Evolutionary conservation across 2,888 invertebrate genomes (phyloP).

Genomic region (Ommatoiulus sabulosus): DNA sequence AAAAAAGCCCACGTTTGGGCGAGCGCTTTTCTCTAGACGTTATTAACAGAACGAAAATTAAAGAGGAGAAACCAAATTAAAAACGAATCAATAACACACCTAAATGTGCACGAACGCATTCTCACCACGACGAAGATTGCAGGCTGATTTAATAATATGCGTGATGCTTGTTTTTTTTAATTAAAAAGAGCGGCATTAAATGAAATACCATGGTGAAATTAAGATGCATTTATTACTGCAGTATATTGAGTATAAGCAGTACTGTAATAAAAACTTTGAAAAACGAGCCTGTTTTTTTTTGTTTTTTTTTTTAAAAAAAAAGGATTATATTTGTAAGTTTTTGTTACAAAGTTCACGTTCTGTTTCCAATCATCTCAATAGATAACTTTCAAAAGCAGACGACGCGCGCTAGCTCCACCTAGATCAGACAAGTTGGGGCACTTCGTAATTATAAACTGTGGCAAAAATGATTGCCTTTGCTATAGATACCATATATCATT

Average conservation of each 20-base stretch:
- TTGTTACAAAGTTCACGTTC: too few relatives aligned
- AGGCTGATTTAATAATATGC: not conserved
- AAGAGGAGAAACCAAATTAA: not conserved
- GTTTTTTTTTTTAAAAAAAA: too few relatives aligned
- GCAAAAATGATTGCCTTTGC: too few relatives aligned
- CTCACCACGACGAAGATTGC: not conserved
- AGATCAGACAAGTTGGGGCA: too few relatives aligned
- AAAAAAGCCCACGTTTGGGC: not conserved
- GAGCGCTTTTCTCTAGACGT: not conserved
- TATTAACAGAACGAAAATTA: not conserved
- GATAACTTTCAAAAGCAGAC: too few relatives aligned
- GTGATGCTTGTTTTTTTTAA: not conserved
- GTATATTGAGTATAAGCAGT: not conserved
- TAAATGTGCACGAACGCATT: not conserved
- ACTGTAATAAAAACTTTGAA: not conserved
- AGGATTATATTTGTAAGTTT: too few relatives aligned
- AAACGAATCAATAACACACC: constrained; percentile 14
- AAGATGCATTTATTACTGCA: not conserved
- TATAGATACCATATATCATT: too few relatives aligned
- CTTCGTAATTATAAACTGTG: too few relatives aligned
- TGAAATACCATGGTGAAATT: not conserved
- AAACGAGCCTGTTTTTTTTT: not conserved
- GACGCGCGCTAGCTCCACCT: too few relatives aligned
- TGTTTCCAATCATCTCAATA: too few relatives aligned
- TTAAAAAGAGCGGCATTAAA: not conserved